phyloP scores from a whole-genome alignment of 2,888 invertebrate genomes.

The Vesta saturnalis region DNA sequence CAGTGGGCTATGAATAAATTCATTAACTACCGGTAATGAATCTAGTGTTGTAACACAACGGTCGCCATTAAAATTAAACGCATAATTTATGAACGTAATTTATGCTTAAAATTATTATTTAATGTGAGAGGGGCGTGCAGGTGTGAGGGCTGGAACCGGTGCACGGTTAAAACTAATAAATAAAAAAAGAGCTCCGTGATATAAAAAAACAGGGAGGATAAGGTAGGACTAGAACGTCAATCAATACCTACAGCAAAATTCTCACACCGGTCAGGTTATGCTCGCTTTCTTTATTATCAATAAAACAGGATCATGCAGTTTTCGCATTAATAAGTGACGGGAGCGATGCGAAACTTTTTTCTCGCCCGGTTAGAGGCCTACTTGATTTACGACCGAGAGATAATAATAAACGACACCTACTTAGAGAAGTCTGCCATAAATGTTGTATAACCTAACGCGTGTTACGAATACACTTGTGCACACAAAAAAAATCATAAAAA shows the following conservation, averaged over 20 bases:
- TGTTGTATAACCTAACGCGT: neutral
- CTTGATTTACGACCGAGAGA: conserved; percentile 17
- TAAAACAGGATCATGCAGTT: conserved; percentile 8
- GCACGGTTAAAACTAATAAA: conserved; percentile 2
- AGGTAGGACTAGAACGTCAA: conserved; percentile 12
- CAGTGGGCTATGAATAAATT: conserved; percentile 32
- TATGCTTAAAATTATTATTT: conserved; percentile 13
- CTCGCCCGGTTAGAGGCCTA: neutral
- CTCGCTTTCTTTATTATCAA: conserved; percentile 3
- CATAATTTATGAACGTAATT: conserved; percentile 22
- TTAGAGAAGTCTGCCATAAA: conserved; percentile 17
- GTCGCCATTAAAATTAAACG: conserved; percentile 26
- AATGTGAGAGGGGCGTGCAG: neutral
- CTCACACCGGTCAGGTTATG: conserved; percentile 13
- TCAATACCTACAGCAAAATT: conserved; percentile 22
- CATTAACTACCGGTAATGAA: conserved; percentile 35
- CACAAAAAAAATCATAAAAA: conserved; percentile 1
- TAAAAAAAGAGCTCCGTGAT: neutral
- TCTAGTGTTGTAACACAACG: conserved; percentile 24
- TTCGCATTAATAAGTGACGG: neutral
- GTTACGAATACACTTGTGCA: conserved; percentile 1
- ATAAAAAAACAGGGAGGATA: conserved; percentile 22
- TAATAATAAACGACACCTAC: conserved; percentile 28
- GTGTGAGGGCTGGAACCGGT: neutral
- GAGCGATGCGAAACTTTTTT: neutral